A percentile compares a stretch with the other conserved stretches of the same genome.
Evolutionary conservation across 2,888 invertebrate genomes (phyloP).

Genomic region (Zeuzera pyrina): DNA sequence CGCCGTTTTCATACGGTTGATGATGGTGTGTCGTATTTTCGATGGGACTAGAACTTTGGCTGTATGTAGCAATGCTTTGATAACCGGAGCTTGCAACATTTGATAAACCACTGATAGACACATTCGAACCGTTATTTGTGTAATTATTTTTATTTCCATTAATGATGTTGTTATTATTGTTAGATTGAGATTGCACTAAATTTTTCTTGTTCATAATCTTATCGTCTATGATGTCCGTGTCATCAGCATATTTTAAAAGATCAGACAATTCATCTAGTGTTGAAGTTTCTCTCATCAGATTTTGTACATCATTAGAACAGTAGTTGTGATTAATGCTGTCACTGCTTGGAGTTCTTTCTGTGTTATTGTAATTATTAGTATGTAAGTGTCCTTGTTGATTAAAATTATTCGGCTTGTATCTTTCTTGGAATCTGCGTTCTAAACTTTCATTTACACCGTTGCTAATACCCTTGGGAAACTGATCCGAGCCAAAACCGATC

Average conservation of each 20-base stretch:
- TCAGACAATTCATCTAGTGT: conserved; percentile 82
- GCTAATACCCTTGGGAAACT: conserved; percentile 70
- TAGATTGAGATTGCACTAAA: conserved; percentile 50
- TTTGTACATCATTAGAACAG: conserved; percentile 57
- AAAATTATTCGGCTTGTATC: conserved; percentile 60
- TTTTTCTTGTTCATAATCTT: conserved; percentile 67
- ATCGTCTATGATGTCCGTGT: conserved; percentile 75
- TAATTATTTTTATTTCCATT: conserved; percentile 60
- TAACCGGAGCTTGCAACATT: conserved; percentile 89
- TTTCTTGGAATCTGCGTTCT: conserved; percentile 64
- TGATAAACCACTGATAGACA: conserved; percentile 84
- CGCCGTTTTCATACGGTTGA: conserved; percentile 59
- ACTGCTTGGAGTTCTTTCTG: conserved; percentile 59
- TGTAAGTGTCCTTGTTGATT: conserved; percentile 54
- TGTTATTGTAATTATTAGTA: conserved; percentile 51
- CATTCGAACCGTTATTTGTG: conserved; percentile 81
- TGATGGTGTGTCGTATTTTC: conserved; percentile 74
- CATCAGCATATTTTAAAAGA: conserved; percentile 81
- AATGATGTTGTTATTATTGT: conserved; percentile 49
- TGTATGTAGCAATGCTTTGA: conserved; percentile 90
- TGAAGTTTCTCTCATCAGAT: conserved; percentile 66
- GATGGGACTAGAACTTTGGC: conserved; percentile 89
- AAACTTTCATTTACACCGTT: conserved; percentile 59
- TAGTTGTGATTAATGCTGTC: conserved; percentile 64
- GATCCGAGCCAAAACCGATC: conserved; percentile 74